Evolutionary conservation across 2,113 vertebrate species (phyloP).

Genomic region (Petrocephalus zakoni): DNA sequence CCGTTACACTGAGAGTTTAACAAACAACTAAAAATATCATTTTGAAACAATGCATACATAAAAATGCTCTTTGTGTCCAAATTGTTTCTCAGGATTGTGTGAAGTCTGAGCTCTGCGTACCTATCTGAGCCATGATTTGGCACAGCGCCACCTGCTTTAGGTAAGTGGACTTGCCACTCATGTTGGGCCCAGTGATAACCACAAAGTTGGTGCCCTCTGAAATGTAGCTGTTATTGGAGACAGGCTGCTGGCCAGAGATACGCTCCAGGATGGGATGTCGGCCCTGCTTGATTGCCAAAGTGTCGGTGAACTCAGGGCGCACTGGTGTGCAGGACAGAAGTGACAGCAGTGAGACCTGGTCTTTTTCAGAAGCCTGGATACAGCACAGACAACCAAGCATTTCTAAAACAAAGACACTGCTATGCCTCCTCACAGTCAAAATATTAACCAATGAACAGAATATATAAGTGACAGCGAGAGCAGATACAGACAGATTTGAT

Average conservation of each 20-base stretch:
- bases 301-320: conserved; percentile 94
- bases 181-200: conserved; percentile 92
- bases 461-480: neutral
- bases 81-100: neutral
- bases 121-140: conserved; percentile 97
- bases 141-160: conserved; percentile 92
- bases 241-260: conserved; percentile 76
- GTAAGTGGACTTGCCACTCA: conserved; percentile 97
- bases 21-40: neutral
- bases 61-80: neutral
- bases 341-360: neutral
- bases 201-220: conserved; percentile 88
- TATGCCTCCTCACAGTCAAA: neutral
- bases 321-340: conserved; percentile 55
- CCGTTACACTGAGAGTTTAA: neutral
- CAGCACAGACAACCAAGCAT: neutral
- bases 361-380: neutral
- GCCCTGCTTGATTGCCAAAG: conserved; percentile 86
- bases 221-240: conserved; percentile 84
- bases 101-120: conserved; percentile 51
- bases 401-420: neutral
- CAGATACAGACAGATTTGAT: neutral
- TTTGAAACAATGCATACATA: neutral
- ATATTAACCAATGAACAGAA: neutral
- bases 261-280: conserved; percentile 92